Base-by-base conservation (phyloP, 2,113 vertebrate genomes). In the Poeciliopsis occidentalis region DNA sequence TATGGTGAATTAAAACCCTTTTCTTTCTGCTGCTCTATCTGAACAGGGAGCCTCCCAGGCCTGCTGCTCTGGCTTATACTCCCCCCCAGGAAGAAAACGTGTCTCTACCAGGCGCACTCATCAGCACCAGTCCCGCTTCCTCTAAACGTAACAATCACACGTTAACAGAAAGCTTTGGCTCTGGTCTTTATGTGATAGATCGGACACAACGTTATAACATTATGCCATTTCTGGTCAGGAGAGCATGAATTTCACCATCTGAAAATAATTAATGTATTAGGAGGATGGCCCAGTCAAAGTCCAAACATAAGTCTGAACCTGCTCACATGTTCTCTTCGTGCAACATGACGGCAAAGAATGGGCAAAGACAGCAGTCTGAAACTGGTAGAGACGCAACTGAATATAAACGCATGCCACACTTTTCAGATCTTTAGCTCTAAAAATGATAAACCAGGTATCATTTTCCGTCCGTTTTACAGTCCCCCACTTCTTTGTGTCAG, bases 81-180 rank as follows among this genome's bases (percentile, higher is more conserved):
- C 93, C 44, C 94, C n/a, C 93, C 47, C 94, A 93, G 84, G 94
- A 94, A 61, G 80, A 90, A 0, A 90, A 94, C 8, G 83, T 95
- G 0, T 95, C 95, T 66, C 88, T 91, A 30, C 94, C 95, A 10
- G 70, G 84, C 1, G 71, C 37, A 67, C 94, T 95, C 70, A 93
- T 74, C 77, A 92, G 83, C 83, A 89, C 64, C 75, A 85, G 79
- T 27, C 12, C 32, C 64, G 64, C 81, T 2, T 77, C 79, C 0
- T 60, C 85, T n/a, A 80, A 88, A 85, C 85, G 94, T 89, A 75
- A 83, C 13, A 29, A 2, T 1, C 15, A 24, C 13, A 4, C 13
- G n/a, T 4, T 27, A 6, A 15, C 15, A 26, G 8, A 30, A 4
- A 44, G 3, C 64, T 66, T 7, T 26, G 22, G 19, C 19, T 6